A percentile compares a stretch with the other conserved stretches of the same genome.
These are phyloP conservation scores for Plecturocebus donacophilus DNA, from an alignment of 2,113 vertebrate species.

Conservation along the genomic window DNA sequence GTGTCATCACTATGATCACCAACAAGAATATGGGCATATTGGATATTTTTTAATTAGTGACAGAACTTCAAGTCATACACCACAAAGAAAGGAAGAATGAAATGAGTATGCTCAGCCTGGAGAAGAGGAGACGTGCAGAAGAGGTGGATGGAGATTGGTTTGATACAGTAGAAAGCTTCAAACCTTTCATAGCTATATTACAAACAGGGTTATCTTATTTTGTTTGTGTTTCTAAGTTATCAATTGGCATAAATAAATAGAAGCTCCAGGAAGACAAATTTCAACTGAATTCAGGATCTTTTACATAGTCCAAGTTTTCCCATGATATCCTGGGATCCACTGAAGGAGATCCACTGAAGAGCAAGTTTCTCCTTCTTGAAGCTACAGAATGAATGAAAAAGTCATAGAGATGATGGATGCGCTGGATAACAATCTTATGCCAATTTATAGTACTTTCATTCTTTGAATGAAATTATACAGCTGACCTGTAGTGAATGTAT, in stretches of 20 bases:
- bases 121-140: neutral
- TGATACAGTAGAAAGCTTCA: neutral
- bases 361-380: neutral
- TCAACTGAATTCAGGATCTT: neutral
- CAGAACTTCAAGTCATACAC: neutral
- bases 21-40: neutral
- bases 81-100: neutral
- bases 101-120: neutral
- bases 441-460: neutral
- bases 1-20: neutral
- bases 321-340: neutral
- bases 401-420: neutral
- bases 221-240: slow-evolving; percentile 27
- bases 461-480: neutral
- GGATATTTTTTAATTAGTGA: neutral
- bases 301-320: neutral
- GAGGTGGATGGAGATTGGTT: neutral
- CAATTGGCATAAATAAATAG: neutral
- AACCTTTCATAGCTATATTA: neutral
- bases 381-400: neutral
- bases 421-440: neutral
- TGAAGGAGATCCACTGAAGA: neutral
- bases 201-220: neutral
- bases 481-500: neutral
- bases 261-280: neutral